Evolutionary conservation across 1,140 invertebrate species (phyloP).

Genomic region (Sarcophaga peregrina): DNA sequence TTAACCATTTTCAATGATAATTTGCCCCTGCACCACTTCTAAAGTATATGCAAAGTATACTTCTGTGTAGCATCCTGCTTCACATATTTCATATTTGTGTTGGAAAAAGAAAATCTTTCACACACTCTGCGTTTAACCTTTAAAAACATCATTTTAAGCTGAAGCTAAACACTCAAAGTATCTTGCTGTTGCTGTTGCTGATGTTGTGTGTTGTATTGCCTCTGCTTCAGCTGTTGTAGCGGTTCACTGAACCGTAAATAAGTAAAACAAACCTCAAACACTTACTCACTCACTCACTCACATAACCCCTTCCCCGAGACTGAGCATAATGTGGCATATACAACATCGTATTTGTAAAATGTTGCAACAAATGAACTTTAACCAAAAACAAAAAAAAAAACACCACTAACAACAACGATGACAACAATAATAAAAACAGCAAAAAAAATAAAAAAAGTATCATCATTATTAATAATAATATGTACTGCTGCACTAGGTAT

Average conservation of each 20-base stretch:
- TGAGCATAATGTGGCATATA: too few species aligned
- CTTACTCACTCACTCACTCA: neutral
- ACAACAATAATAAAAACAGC: neutral
- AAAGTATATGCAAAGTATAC: too few species aligned
- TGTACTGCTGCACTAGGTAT: too few species aligned
- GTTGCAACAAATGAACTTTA: constrained; percentile 15
- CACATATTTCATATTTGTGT: neutral
- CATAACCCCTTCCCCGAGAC: too few species aligned
- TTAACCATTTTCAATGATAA: too few species aligned
- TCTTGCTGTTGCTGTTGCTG: neutral
- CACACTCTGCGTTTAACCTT: neutral
- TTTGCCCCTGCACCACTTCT: too few species aligned
- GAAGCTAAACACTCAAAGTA: neutral
- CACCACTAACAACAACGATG: too few species aligned
- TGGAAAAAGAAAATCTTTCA: neutral
- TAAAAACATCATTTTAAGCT: neutral
- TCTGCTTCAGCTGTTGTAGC: neutral
- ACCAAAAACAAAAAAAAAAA: neutral
- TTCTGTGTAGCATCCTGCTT: neutral
- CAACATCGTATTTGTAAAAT: neutral
- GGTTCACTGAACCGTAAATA: neutral
- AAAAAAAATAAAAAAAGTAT: neutral
- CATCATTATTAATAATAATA: too few species aligned
- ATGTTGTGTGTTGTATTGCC: neutral
- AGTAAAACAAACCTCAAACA: neutral